Evolutionary conservation across 2,113 vertebrate genomes (phyloP), one percentile per base, ranked within the genome.

Genomic region (Psittacula cyanocephala): DNA sequence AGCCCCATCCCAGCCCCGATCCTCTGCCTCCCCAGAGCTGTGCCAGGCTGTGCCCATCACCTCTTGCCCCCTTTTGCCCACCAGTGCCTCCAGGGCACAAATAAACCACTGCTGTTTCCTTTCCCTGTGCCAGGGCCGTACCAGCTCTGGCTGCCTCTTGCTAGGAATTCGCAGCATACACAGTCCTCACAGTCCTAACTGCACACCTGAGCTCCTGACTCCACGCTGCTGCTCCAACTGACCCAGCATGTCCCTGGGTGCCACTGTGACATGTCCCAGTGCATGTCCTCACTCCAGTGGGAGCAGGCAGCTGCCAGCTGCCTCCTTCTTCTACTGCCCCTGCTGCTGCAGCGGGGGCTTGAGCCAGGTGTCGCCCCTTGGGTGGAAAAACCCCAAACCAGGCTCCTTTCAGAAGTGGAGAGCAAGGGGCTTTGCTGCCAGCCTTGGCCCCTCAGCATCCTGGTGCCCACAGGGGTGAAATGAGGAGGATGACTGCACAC

Each of bases 81-180:
- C 46, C 39, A 31, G 17, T 2, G 0, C 39, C 23, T 25, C 6
- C 0, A 0, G 80, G 70, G 47, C 50, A 43, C 62, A 59, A 46
- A 64, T 17, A 59, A 71, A 67, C 25, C 6, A 2, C 57, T 62
- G 31, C 8, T 35, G 17, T 75, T 81, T 68, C 25, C 29, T 62
- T 49, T 79, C 70, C 14, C n/a, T 33, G 5, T 23, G 17, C 24
- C 57, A 19, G 28, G 14, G 31, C 49, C 6, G 1, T 35, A 28
- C 22, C 39, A 33, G 59, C 55, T 33, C 22, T 7, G 43, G 65
- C 44, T 69, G 65, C 60, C 20, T 71, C 59, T 43, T 7, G 2
- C 52, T 19, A 63, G 16, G 52, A 6, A 47, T 65, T 81, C 11
- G 8, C 69, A 53, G 65, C 55, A 52, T 37, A 35, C 46, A 13